Base-by-base conservation (phyloP, 2,888 invertebrate genomes). In the Hecatera dysodea region DNA sequence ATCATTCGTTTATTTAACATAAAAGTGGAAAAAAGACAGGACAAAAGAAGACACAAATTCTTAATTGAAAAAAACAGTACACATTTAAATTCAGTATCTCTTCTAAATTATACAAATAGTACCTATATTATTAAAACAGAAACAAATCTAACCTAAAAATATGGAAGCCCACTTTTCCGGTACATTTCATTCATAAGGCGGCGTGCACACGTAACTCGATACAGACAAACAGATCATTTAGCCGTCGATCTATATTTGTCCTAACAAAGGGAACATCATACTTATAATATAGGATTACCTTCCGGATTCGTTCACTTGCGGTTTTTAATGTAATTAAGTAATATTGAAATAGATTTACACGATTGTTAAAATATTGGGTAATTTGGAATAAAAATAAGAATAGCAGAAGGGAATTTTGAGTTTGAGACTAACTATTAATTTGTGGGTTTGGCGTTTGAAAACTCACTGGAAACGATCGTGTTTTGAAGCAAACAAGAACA, bases 241-340 rank as follows among this genome's bases (percentile, higher is more conserved):
- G 90, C 89, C 90, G 95, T 95, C 94, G 67, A 79, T 87, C 74
- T 89, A 81, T 87, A 90, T 95, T 93, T 91, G 80, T 64, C 68
- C 73, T 75, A 74, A 92, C 91, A 93, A 93, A 90, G 83, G 86
- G 72, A 83, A 86, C 86, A 88, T 76, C 83, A 83, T 92, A 85
- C 86, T 92, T 92, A 91, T 88, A 90, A 81, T 93, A 94, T 95
- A 87, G 63, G 46, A 80, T 95, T 95, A 93, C 95, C 88, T 91
- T 94, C 93, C 94, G 94, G 92, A 80, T 73, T 61, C 22, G 15
- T 82, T 78, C 74, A 50, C 65, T 70, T 82, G 67, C 65, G 46
- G 65, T 82, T 78, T 78, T 67, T 59, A 67, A 55, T 33, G 22
- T 62, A 9, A 52, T 57, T 12, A 52, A 44, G 50, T 52, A 72